Evolutionary conservation across 2,888 invertebrate genomes (phyloP), one percentile per base, ranked within the genome.

Genomic region (Agrotis clavis): DNA sequence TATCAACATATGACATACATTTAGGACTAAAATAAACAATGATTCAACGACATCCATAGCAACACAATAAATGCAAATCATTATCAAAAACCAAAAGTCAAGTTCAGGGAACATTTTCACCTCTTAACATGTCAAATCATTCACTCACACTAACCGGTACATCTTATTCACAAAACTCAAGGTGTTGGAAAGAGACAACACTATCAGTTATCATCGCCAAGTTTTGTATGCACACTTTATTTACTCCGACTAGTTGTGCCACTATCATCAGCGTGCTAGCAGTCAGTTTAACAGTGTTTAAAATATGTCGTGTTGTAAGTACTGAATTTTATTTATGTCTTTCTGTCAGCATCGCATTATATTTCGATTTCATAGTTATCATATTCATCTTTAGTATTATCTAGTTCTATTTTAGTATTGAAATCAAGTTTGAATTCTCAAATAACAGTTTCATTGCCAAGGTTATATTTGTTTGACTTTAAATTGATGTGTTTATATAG

Each of bases 281-380:
- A 59, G 86, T 64, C 74, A 72, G 70, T 74, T 71, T 57, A 69
- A 50, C 61, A 57, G 63, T 72, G 78, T 72, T 77, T 25, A 62
- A 76, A 74, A 57, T 21, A 93, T 94, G 94, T 86, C 93, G 74
- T 94, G 93, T 81, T 94, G 94, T 94, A 81, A 93, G 93, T 94
- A 85, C 56, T 71, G 25, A 57, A 48, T 68, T 61, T 21, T 65
- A 25, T 41, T 51, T 0, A 13, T 53, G 11, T 53, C 19, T 48
- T 19, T 41, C 14, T 7, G 13, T 54, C 41, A 1, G 14, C 19
- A 18, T 25, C 16, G 4, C 53, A 41, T 21, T 62, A 0, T 21
- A 11, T 16, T 51, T 47, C 11, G 11, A 19, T 2, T 30, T 50
- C 1, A n/a, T 7, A 2, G 16, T 35, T 13, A 21, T 6, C 4